phyloP scores from a whole-genome alignment of 2,888 invertebrate species.

The Ganaspis brasiliensis region DNA sequence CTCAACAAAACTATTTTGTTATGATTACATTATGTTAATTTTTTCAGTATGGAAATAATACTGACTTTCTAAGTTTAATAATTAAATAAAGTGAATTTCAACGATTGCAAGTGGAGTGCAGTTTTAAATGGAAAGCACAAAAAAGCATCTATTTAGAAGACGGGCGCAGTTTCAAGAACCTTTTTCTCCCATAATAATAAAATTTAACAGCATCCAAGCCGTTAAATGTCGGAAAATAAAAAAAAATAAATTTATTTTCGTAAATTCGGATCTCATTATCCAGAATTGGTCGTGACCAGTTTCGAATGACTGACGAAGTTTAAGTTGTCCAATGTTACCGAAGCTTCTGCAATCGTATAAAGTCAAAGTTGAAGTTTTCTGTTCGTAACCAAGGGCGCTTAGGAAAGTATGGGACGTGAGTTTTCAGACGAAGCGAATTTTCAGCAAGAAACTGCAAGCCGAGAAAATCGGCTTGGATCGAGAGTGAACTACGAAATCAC shows the following conservation, averaged over 20 bases:
- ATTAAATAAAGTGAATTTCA: too few species aligned
- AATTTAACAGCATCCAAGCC: neutral
- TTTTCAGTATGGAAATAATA: too few species aligned
- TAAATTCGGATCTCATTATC: neutral
- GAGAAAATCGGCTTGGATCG: conserved; percentile 40
- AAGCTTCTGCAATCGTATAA: neutral
- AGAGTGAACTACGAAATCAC: conserved; percentile 57
- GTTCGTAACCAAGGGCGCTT: neutral
- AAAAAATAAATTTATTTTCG: neutral
- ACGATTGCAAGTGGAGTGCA: too few species aligned
- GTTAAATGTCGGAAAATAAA: neutral
- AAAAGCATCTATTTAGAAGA: too few species aligned
- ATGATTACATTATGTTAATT: too few species aligned
- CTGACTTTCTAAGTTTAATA: too few species aligned
- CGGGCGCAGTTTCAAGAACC: neutral
- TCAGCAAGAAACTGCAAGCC: conserved; percentile 47
- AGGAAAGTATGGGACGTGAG: conserved; percentile 64
- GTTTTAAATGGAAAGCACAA: too few species aligned
- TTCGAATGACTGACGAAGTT: too few species aligned
- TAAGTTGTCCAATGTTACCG: neutral
- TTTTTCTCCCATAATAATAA: neutral
- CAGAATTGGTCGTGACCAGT: neutral
- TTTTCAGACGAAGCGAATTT: conserved; percentile 62
- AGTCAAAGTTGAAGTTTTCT: neutral
- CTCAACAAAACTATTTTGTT: too few species aligned